Evolutionary conservation across 2,888 invertebrate species (phyloP).

Genomic region (Nomada fucata): DNA sequence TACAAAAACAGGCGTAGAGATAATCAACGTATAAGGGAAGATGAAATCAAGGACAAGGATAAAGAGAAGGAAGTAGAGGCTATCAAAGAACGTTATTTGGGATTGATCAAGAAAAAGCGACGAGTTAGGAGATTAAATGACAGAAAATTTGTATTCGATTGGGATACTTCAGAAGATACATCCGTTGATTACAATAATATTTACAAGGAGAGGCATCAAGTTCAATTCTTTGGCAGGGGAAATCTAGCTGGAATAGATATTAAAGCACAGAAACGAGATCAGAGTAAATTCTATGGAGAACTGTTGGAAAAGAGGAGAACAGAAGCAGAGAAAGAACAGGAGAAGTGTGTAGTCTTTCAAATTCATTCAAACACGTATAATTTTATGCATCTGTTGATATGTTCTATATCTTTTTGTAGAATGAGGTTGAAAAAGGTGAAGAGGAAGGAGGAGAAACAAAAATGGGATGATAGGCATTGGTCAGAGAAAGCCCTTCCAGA

Average conservation of each 20-base stretch:
- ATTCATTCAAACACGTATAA: background rate
- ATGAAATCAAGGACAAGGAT: constrained; percentile 90
- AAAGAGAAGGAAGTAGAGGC: constrained; percentile 97
- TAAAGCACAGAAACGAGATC: constrained; percentile 97
- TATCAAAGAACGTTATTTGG: constrained; percentile 97
- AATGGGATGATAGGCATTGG: constrained; percentile 99
- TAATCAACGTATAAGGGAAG: constrained; percentile 83
- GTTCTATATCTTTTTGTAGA: constrained; percentile 66
- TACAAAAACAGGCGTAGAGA: constrained; percentile 76
- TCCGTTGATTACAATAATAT: constrained; percentile 98
- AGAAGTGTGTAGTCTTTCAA: constrained; percentile 86
- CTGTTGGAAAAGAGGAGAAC: constrained; percentile 97
- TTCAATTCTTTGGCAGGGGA: constrained; percentile 99
- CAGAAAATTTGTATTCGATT: constrained; percentile 99
- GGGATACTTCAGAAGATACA: constrained; percentile 99
- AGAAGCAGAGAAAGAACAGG: constrained; percentile 98
- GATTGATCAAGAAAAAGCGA: constrained; percentile 96
- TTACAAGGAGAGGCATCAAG: constrained; percentile 98
- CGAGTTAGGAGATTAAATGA: constrained; percentile 97
- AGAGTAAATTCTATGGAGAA: constrained; percentile 98
- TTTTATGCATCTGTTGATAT: background rate
- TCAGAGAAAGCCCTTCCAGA: constrained; percentile 96
- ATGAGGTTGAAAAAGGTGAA: constrained; percentile 95
- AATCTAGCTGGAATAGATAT: constrained; percentile 99
- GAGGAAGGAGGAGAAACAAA: constrained; percentile 98